Conservation (phyloP, 2,797 vertebrate genomes). For the Rhinichthys osculus region DNA sequence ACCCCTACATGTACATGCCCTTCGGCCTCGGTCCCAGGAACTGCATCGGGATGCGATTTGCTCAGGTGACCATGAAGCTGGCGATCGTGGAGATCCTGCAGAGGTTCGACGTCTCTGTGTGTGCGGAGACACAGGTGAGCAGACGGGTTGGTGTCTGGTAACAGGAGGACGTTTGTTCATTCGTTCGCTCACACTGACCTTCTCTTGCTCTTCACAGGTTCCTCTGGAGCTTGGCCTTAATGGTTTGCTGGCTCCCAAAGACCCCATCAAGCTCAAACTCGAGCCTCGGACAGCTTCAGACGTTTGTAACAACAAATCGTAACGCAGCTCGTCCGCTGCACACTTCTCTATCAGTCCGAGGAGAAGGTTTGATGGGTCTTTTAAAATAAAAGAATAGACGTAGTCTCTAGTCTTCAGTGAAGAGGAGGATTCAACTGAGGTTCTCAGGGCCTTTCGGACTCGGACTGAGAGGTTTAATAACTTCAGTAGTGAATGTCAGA, state of each 20-base stretch:
- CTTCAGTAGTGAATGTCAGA: neutral
- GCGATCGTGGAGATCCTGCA: slow-evolving; percentile 77
- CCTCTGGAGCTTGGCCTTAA: slow-evolving; percentile 72
- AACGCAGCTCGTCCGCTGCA: neutral
- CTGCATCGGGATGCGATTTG: slow-evolving; percentile 86
- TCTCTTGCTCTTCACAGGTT: slow-evolving; percentile 68
- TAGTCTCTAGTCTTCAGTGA: slow-evolving; percentile 4
- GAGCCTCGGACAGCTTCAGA: slow-evolving; percentile 62
- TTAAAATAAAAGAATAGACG: neutral
- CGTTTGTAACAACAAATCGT: neutral
- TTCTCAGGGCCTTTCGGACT: neutral
- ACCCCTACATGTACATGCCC: slow-evolving; percentile 79
- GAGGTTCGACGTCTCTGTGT: slow-evolving; percentile 76
- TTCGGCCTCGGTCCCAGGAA: slow-evolving; percentile 86
- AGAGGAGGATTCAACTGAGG: neutral
- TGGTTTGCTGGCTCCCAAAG: slow-evolving; percentile 71
- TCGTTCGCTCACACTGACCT: neutral
- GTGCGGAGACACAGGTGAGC: slow-evolving; percentile 82
- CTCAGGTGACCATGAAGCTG: slow-evolving; percentile 79
- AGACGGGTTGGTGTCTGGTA: neutral
- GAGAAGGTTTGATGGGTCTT: neutral
- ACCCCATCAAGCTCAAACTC: slow-evolving; percentile 80
- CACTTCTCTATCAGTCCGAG: neutral
- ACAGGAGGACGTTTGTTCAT: too few species aligned
- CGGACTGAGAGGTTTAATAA: neutral